These are phyloP conservation scores for Australoheros facetus DNA, from an alignment of 2,797 vertebrate species.

Conservation along the genomic window DNA sequence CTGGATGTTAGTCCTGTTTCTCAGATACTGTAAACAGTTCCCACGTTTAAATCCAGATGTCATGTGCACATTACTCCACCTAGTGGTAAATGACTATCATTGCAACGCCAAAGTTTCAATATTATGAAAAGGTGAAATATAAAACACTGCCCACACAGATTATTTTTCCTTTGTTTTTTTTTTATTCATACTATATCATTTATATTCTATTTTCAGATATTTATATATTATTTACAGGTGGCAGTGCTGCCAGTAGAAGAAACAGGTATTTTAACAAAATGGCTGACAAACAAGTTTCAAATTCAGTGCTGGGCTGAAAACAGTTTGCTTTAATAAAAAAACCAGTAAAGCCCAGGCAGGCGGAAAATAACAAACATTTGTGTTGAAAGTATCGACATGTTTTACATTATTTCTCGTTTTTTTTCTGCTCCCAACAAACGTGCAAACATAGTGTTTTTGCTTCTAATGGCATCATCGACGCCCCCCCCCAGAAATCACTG, in stretches of 20 bases:
- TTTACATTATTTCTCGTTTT: slow-evolving; percentile 21
- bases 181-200: slow-evolving; percentile 80
- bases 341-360: background rate
- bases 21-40: no score
- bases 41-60: no score
- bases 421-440: slow-evolving; percentile 54
- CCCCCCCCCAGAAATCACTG: slow-evolving; percentile 35
- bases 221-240: slow-evolving; percentile 77
- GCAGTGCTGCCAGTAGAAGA: slow-evolving; percentile 73
- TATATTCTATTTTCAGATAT: slow-evolving; percentile 73
- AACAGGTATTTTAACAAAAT: slow-evolving; percentile 67
- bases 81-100: slow-evolving; percentile 25
- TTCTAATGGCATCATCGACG: slow-evolving; percentile 26
- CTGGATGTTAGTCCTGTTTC: background rate
- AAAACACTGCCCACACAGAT: slow-evolving; percentile 6
- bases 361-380: slow-evolving; percentile 19
- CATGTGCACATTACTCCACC: slow-evolving; percentile 14
- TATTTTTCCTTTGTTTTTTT: slow-evolving; percentile 55
- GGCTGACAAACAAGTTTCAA: slow-evolving; percentile 55
- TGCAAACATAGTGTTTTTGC: slow-evolving; percentile 70
- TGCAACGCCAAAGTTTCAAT: background rate
- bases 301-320: slow-evolving; percentile 70
- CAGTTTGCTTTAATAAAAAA: slow-evolving; percentile 21
- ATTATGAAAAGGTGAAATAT: background rate
- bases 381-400: slow-evolving; percentile 16